Evolutionary conservation across 2,113 vertebrate species (phyloP).

Genomic region (Sphyrna mokarran): DNA sequence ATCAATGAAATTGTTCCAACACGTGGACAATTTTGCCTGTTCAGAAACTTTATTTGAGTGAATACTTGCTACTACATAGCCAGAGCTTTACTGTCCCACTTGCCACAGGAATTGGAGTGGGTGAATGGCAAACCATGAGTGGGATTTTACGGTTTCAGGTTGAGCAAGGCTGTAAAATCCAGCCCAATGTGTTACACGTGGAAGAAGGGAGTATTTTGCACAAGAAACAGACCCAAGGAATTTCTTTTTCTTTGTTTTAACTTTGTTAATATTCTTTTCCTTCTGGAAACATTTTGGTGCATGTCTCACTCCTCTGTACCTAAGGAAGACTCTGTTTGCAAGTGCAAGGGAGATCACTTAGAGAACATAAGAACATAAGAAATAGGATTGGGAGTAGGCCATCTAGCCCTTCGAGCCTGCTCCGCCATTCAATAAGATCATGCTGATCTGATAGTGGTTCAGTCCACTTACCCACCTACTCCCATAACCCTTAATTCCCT

Average conservation of each 20-base stretch:
- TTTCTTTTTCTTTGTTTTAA: neutral
- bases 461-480: too few relatives aligned
- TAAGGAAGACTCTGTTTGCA: neutral
- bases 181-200: neutral
- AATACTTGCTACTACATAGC: neutral
- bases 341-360: too few relatives aligned
- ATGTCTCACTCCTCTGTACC: neutral
- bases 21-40: neutral
- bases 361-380: neutral
- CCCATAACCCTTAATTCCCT: too few relatives aligned
- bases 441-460: too few relatives aligned
- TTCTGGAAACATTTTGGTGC: neutral
- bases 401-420: too few relatives aligned
- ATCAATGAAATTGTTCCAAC: neutral
- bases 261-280: neutral
- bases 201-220: neutral
- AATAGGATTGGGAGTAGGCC: too few relatives aligned
- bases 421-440: too few relatives aligned
- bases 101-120: too few relatives aligned
- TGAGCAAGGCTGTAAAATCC: too few relatives aligned
- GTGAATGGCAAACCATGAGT: too few relatives aligned
- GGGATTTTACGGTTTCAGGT: too few relatives aligned
- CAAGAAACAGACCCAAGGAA: neutral
- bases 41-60: neutral
- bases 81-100: too few relatives aligned